phyloP scores from a whole-genome alignment of 2,113 vertebrate genomes.

The Hippolais icterina region DNA sequence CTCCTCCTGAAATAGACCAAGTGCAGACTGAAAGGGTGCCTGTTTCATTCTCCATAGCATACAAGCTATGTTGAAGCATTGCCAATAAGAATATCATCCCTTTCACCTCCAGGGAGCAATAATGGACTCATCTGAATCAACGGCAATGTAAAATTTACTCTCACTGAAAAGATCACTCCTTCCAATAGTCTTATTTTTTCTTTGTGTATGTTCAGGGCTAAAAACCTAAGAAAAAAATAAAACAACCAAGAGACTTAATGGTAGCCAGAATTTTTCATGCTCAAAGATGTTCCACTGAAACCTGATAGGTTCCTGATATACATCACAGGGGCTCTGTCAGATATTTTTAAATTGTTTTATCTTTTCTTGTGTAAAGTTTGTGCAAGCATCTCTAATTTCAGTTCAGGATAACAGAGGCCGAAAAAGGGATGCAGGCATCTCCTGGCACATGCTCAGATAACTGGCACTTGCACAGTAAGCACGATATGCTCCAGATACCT shows the following conservation, averaged over 20 bases:
- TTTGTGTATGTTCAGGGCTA: neutral
- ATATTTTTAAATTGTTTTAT: neutral
- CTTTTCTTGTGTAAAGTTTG: neutral
- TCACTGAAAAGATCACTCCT: neutral
- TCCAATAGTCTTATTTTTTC: neutral
- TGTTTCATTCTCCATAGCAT: neutral
- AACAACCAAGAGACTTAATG: neutral
- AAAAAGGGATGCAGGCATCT: neutral
- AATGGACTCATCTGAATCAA: neutral
- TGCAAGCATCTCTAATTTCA: neutral
- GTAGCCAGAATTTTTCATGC: neutral
- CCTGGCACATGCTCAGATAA: neutral
- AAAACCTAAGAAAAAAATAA: neutral
- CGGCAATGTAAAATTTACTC: neutral
- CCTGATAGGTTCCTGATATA: neutral
- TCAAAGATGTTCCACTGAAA: neutral
- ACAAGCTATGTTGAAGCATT: neutral
- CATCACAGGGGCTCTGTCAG: neutral
- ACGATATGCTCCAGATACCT: neutral
- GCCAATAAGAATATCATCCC: neutral
- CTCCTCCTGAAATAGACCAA: neutral
- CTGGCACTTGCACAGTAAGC: neutral
- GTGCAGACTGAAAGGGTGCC: neutral
- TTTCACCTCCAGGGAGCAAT: neutral
- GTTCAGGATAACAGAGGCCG: neutral